These are phyloP conservation scores for Xenops minutus DNA, from an alignment of 2,797 vertebrate genomes.

Conservation along the genomic window DNA sequence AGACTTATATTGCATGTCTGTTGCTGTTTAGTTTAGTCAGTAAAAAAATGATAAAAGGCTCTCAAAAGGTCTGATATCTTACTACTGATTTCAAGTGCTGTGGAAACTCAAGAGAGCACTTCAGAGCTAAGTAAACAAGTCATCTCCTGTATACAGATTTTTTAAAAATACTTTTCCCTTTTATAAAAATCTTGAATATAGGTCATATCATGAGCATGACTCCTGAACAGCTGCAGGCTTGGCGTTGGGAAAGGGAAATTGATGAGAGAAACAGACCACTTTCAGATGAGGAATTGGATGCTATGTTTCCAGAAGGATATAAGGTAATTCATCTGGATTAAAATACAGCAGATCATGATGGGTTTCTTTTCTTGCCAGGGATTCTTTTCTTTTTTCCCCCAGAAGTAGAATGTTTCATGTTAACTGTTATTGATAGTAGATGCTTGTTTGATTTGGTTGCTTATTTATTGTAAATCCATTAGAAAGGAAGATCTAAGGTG, in stretches of 20 bases:
- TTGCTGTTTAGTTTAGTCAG: background rate
- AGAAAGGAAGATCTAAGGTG: background rate
- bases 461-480: background rate
- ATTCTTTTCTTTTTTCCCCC: too few relatives aligned
- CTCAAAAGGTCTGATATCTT: background rate
- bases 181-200: constrained; percentile 31
- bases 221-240: constrained; percentile 97
- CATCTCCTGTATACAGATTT: background rate
- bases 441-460: accelerated
- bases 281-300: constrained; percentile 96
- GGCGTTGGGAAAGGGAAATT: constrained; percentile 98
- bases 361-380: background rate
- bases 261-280: constrained; percentile 97
- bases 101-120: background rate
- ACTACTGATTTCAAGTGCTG: background rate
- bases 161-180: background rate
- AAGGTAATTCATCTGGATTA: constrained; percentile 79
- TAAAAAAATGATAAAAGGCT: background rate
- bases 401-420: background rate
- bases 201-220: constrained; percentile 99
- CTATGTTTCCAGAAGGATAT: constrained; percentile 99
- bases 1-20: background rate
- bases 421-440: background rate
- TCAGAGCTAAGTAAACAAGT: background rate
- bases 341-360: background rate